Evolutionary conservation across 2,888 invertebrate species (phyloP).

Genomic region (Machimus rusticus): DNA sequence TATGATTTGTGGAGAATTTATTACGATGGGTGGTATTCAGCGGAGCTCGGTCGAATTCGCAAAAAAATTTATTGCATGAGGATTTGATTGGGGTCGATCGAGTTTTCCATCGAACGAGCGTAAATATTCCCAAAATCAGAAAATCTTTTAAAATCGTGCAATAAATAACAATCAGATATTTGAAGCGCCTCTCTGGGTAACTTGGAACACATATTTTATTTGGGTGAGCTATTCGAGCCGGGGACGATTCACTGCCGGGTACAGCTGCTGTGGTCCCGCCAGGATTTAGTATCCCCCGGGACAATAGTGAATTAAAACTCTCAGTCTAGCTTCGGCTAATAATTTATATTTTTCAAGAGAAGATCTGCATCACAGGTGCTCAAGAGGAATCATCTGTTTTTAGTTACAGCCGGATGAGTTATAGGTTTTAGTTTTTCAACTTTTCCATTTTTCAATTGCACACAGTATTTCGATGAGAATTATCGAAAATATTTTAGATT

Average conservation of each 20-base stretch:
- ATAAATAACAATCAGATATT: conserved; percentile 28
- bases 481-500: background rate
- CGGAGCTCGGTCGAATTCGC: background rate
- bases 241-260: background rate
- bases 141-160: conserved; percentile 19
- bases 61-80: conserved; percentile 22
- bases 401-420: background rate
- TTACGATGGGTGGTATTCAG: conserved; percentile 4
- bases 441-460: background rate
- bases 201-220: background rate
- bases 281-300: background rate
- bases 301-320: background rate
- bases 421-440: background rate
- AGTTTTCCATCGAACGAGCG: background rate
- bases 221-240: background rate
- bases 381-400: background rate
- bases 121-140: background rate
- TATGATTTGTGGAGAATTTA: conserved; percentile 40
- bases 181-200: background rate
- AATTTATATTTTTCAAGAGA: background rate
- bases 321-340: background rate
- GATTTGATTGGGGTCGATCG: conserved; percentile 7
- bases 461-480: background rate
- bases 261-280: background rate
- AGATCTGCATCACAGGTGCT: background rate